Evolutionary conservation across 1,140 invertebrate genomes (phyloP).

Genomic region (Sitophilus oryzae): DNA sequence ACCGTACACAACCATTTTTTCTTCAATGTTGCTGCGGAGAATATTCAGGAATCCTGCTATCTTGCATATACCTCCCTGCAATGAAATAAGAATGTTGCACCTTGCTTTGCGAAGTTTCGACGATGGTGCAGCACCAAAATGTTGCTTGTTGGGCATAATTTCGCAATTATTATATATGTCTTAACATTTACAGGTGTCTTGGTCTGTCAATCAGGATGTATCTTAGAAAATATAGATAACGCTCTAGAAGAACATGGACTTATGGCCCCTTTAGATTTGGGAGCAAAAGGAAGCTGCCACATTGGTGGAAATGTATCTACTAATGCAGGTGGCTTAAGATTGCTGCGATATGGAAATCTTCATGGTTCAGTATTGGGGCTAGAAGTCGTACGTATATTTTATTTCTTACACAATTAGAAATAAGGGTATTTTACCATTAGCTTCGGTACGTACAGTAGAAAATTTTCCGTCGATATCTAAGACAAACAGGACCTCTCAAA

Average conservation of each 20-base stretch:
- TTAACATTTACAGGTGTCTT: slow-evolving; percentile 64
- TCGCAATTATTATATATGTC: slow-evolving; percentile 4
- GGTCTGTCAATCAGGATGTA: slow-evolving; percentile 86
- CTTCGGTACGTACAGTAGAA: too few species aligned
- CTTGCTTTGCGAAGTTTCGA: too few species aligned
- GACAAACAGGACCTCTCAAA: too few species aligned
- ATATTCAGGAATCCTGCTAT: too few species aligned
- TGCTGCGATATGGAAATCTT: slow-evolving; percentile 91
- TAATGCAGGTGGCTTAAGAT: slow-evolving; percentile 91
- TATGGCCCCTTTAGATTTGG: slow-evolving; percentile 94
- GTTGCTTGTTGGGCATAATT: too few species aligned
- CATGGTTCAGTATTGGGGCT: slow-evolving; percentile 89
- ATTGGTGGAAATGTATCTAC: slow-evolving; percentile 97
- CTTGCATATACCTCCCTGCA: too few species aligned
- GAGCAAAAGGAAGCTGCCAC: slow-evolving; percentile 93
- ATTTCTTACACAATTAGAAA: neutral
- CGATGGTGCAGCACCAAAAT: too few species aligned
- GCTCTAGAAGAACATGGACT: slow-evolving; percentile 65
- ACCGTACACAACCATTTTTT: too few species aligned
- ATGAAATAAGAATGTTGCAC: too few species aligned
- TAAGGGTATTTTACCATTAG: too few species aligned
- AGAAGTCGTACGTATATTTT: slow-evolving; percentile 67
- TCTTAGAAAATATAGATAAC: slow-evolving; percentile 81
- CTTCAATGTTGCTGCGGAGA: too few species aligned
- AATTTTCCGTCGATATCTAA: too few species aligned